phyloP scores from a whole-genome alignment of 2,888 invertebrate species.

The Tryphoninae sp. region DNA sequence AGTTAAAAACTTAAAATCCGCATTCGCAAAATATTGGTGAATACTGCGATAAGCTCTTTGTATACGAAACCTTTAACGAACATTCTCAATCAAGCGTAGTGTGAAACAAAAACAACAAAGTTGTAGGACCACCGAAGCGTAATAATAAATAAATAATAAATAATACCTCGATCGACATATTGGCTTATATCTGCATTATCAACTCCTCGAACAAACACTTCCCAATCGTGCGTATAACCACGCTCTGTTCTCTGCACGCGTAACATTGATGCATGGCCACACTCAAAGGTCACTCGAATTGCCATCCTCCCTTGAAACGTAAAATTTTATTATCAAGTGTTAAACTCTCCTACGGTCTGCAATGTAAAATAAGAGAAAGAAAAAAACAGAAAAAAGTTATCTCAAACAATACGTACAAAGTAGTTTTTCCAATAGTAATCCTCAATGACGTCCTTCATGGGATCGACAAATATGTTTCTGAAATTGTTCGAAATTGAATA shows the following conservation, averaged over 20 bases:
- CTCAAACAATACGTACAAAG: constrained; percentile 53
- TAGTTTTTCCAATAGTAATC: constrained; percentile 50
- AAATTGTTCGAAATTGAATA: constrained; percentile 1
- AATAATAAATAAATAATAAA: constrained; percentile 25
- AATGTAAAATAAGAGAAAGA: background rate
- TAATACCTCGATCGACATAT: constrained; percentile 91
- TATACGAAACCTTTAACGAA: too few relatives aligned
- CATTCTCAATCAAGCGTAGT: too few relatives aligned
- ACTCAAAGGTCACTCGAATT: constrained; percentile 92
- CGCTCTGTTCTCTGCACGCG: constrained; percentile 92
- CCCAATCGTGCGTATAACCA: constrained; percentile 99
- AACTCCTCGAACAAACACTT: constrained; percentile 94
- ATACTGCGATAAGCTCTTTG: too few relatives aligned
- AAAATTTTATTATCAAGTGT: background rate
- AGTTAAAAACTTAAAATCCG: too few relatives aligned
- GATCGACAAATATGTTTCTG: constrained; percentile 23
- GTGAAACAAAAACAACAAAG: background rate
- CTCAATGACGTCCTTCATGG: constrained; percentile 60
- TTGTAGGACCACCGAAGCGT: too few relatives aligned
- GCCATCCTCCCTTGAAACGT: constrained; percentile 82
- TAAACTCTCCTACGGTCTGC: background rate
- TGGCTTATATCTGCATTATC: constrained; percentile 93
- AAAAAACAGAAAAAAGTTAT: constrained; percentile 1
- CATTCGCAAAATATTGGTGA: too few relatives aligned
- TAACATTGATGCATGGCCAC: constrained; percentile 94